Evolutionary conservation across 2,888 invertebrate species (phyloP), one percentile per base, ranked within the genome.

Genomic region (Lasioglossum morio): DNA sequence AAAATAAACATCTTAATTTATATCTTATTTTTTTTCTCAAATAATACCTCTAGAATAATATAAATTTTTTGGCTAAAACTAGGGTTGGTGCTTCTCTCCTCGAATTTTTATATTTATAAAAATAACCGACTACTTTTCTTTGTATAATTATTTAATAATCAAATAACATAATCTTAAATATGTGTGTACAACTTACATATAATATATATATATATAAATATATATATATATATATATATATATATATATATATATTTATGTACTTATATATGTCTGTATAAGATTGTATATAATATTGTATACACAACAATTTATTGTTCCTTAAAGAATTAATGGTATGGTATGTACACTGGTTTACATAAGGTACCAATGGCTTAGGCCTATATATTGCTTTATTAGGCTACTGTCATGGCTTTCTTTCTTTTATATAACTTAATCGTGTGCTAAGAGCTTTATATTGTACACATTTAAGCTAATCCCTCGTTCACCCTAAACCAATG

Each of bases 341-440:
- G 78, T 94, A 94, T 94, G 90, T 95, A 94, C 94, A 95, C 84
- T 93, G 92, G 87, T 88, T 93, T 92, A 92, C 92, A 92, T 93
- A 92, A 93, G 92, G 92, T 93, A 94, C 92, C 91, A 90, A 93
- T 91, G 94, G 93, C 91, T 92, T 94, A 94, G 94, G 94, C 94
- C 94, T 92, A 92, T 92, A 92, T 88, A 93, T 92, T 86, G 86
- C 89, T 92, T 92, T 77, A 91, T 92, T 94, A 94, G 93, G 92
- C 93, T 92, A 91, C 87, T 91, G 91, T 92, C 92, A 93, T 92
- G 92, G 91, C 87, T 82, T 87, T 75, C 34, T 14, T 81, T 80
- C 60, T 86, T 82, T 72, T 72, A 86, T 53, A 79, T 78, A 86
- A 70, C 60, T 77, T 60, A 72, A 80, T 86, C 86, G 75, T 73